phyloP scores from a whole-genome alignment of 1,140 invertebrate genomes.

The Trinorchestia longiramus region DNA sequence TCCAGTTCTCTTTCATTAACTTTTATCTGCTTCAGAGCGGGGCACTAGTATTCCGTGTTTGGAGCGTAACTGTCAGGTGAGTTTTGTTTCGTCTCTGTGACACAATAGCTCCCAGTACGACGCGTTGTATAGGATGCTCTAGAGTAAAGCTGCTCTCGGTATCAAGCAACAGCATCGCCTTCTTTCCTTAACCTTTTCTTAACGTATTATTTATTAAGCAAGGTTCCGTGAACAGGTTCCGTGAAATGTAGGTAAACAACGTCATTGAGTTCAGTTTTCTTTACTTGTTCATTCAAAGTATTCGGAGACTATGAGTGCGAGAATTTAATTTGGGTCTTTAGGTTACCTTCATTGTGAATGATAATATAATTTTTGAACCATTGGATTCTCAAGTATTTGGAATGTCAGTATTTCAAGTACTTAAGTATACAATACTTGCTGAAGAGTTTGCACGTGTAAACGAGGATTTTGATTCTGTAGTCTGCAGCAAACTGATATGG shows the following conservation, averaged over 20 bases:
- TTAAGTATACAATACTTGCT: no score
- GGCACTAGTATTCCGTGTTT: background rate
- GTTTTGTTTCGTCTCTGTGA: background rate
- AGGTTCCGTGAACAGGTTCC: background rate
- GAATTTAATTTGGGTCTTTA: background rate
- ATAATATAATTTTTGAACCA: background rate
- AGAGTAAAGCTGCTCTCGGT: background rate
- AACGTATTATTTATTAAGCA: no score
- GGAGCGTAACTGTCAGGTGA: background rate
- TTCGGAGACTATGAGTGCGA: background rate
- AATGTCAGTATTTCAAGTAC: no score
- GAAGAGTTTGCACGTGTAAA: background rate
- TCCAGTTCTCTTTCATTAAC: background rate
- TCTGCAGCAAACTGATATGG: background rate
- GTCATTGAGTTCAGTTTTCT: background rate
- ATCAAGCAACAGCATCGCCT: background rate
- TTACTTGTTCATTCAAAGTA: background rate
- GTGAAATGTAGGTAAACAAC: background rate
- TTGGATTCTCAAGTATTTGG: background rate
- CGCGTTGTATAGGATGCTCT: conserved; percentile 11
- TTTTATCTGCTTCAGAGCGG: background rate
- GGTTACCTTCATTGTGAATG: background rate
- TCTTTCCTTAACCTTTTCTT: background rate
- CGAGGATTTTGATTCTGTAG: background rate
- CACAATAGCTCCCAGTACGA: background rate